Evolutionary conservation across 2,113 vertebrate species (phyloP).

Genomic region (Anhinga anhinga): DNA sequence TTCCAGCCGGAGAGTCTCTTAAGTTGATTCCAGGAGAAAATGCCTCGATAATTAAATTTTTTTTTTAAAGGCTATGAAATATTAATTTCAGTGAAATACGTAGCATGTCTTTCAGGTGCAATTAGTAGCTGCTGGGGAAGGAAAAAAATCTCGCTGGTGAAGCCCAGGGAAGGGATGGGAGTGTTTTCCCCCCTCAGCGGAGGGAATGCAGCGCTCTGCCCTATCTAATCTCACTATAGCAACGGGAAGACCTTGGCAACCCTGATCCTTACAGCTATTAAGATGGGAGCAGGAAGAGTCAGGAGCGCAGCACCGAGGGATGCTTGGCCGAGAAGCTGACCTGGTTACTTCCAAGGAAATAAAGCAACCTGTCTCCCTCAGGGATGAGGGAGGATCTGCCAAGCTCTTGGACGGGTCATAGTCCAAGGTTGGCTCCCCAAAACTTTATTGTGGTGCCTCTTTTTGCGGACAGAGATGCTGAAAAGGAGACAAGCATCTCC

Average conservation of each 20-base stretch:
- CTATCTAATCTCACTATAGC: conserved; percentile 68
- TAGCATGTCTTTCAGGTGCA: background rate
- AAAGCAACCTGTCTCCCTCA: accelerated
- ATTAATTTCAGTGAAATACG: background rate
- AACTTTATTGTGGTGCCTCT: background rate
- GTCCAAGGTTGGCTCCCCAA: background rate
- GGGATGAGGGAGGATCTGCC: background rate
- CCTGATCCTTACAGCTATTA: conserved; percentile 43
- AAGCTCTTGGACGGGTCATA: background rate
- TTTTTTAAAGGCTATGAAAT: background rate
- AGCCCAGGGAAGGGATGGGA: conserved; percentile 1
- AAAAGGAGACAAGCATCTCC: background rate
- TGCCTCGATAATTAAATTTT: background rate
- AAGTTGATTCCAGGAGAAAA: conserved; percentile 46
- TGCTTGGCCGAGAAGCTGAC: background rate
- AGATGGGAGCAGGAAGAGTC: conserved; percentile 21
- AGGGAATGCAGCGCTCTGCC: conserved; percentile 36
- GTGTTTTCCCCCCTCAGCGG: conserved; percentile 8
- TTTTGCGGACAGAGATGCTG: no score
- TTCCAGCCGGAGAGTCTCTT: background rate
- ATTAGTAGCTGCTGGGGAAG: background rate
- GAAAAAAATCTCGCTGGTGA: background rate
- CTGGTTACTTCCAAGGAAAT: background rate
- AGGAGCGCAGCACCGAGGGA: background rate
- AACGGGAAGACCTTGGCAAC: conserved; percentile 71